phyloP scores from a whole-genome alignment of 2,113 vertebrate genomes.

The Mobula birostris region DNA sequence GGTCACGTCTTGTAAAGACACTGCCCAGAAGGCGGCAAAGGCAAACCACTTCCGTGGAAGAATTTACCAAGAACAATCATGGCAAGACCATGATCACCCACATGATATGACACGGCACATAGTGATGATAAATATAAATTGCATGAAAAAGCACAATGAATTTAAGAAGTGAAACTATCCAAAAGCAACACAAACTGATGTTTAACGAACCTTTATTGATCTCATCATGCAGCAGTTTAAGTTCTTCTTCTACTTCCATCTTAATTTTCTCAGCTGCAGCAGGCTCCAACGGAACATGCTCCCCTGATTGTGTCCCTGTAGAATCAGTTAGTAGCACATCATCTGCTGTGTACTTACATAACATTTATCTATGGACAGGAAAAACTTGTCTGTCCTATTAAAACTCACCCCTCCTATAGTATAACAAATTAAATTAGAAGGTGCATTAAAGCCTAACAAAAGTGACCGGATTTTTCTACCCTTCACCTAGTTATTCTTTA shows the following conservation, averaged over 20 bases:
- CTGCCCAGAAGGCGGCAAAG: too few relatives aligned
- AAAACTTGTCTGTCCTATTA: neutral
- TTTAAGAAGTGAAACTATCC: neutral
- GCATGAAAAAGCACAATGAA: neutral
- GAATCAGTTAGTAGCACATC: neutral
- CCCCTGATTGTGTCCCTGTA: constrained; percentile 47
- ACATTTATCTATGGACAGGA: neutral
- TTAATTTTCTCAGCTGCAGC: constrained; percentile 66
- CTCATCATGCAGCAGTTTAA: constrained; percentile 76
- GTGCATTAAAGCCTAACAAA: too few relatives aligned
- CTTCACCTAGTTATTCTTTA: neutral
- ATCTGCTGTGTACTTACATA: neutral
- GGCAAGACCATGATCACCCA: too few relatives aligned
- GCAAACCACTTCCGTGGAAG: too few relatives aligned
- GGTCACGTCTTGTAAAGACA: too few relatives aligned
- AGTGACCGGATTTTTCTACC: neutral
- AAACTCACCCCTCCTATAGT: neutral
- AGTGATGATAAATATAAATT: neutral
- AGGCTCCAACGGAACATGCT: constrained; percentile 48
- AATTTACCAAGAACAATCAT: too few relatives aligned
- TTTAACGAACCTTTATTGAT: constrained; percentile 69
- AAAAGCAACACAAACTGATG: neutral
- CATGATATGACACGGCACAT: too few relatives aligned
- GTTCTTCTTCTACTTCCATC: constrained; percentile 71
- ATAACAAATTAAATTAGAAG: neutral